Evolutionary conservation across 2,888 invertebrate genomes (phyloP), one percentile per base, ranked within the genome.

Genomic region (Nymphalis polychloros): DNA sequence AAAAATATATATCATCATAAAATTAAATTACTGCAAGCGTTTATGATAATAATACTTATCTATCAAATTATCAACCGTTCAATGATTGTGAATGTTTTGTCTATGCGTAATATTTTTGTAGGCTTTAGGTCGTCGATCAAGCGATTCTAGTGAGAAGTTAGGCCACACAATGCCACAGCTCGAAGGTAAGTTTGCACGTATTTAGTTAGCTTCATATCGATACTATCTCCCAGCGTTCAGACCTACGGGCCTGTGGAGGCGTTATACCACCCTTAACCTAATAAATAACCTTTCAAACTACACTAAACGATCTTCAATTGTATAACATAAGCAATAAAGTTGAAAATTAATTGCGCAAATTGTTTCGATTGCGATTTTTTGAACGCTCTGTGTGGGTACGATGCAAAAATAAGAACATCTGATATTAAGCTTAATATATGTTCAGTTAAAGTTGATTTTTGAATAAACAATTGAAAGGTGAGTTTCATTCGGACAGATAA

Each of bases 171-270:
- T 75, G 73, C 76, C 74, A 73, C 71, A 68, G 76, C 77, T 71
- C 72, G 70, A 74, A 71, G 75, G 75, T 75, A 81, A 78, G 80
- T 84, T 83, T 82, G 80, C 85, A 84, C 81, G 83, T 86, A 84
- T 84, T 87, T 85, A 86, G 81, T 86, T 85, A 86, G 80, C 84
- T 69, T 72, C 64, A 78, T 78, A 79, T 78, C 79, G 83, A 82
- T 82, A 73, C 70, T 74, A 83, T 83, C 83, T 72, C 73, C 13
- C 74, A 77, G 78, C 78, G 82, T 80, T 81, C 81, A 82, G 79
- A 78, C 77, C 78, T 65, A 68, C 71, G 79, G 80, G 79, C 76
- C 75, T 80, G 84, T 81, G 81, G 80, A 82, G 88, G 87, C 84
- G 87, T 81, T 80, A 72, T 82, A 76, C 81, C 81, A 83, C 82